A percentile compares a stretch with the other conserved stretches of the same genome.
These are phyloP conservation scores for Stegostoma tigrinum DNA, from an alignment of 2,113 vertebrate genomes.

Conservation along the genomic window DNA sequence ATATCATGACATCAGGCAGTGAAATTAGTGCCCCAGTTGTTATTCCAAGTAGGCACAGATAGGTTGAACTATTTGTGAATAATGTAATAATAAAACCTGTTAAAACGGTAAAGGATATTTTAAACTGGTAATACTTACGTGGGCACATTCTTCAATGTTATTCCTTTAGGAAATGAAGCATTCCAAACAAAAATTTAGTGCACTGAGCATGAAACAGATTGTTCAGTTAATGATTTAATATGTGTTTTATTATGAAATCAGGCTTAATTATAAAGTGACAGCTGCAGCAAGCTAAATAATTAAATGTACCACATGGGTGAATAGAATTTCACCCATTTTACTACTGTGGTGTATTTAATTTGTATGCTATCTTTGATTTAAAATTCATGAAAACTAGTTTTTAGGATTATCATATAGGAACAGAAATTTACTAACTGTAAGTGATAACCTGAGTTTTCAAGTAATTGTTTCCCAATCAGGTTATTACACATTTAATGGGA, in stretches of 20 bases:
- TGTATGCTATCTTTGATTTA: neutral
- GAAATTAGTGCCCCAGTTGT: too few species aligned
- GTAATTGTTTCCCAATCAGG: neutral
- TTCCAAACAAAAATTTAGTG: neutral
- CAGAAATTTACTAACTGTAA: neutral
- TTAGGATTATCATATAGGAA: neutral
- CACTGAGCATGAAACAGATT: neutral
- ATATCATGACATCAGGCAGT: too few species aligned
- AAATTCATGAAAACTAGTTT: neutral
- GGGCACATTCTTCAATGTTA: neutral
- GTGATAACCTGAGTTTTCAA: neutral
- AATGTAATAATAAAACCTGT: neutral
- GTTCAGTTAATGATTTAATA: neutral
- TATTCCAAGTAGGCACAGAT: neutral
- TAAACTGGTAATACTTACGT: neutral
- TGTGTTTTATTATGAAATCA: neutral
- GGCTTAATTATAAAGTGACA: slow-evolving; percentile 9
- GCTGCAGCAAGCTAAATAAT: neutral
- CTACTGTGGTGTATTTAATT: neutral
- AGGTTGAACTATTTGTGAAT: neutral
- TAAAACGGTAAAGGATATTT: neutral
- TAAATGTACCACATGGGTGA: neutral
- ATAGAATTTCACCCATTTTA: slow-evolving; percentile 10
- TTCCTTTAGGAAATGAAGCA: neutral
- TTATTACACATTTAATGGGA: neutral